Conservation (phyloP, 2,797 vertebrate genomes). For the Caiman crocodilus region DNA sequence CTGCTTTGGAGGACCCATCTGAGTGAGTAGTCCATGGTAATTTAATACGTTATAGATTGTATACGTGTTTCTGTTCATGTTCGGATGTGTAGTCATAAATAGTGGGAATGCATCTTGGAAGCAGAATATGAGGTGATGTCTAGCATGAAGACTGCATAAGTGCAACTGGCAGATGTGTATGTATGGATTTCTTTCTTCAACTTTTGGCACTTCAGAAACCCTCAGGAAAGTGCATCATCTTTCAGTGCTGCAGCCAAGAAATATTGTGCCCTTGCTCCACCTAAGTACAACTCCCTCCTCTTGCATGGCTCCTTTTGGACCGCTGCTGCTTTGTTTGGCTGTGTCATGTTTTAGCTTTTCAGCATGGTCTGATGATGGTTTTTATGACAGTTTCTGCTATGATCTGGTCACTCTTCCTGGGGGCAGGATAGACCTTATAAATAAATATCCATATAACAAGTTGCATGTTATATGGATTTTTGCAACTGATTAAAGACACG, state of each 20-base stretch:
- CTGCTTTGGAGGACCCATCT: conserved; percentile 4
- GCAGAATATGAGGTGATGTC: conserved; percentile 1
- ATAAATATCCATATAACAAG: background rate
- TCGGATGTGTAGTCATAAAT: conserved; percentile 55
- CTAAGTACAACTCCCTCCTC: background rate
- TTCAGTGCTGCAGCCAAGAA: background rate
- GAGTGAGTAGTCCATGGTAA: conserved; percentile 33
- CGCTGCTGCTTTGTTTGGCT: background rate
- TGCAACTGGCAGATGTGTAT: background rate
- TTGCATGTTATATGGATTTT: background rate
- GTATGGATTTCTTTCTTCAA: background rate
- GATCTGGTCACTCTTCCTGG: background rate
- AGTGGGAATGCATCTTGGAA: background rate
- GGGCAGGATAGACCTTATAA: background rate
- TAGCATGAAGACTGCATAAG: background rate
- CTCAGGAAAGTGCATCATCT: background rate
- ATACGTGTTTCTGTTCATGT: conserved; percentile 41
- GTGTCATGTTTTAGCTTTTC: background rate
- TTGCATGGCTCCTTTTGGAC: background rate
- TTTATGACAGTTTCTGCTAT: background rate
- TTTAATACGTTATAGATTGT: conserved; percentile 47
- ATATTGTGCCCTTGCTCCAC: background rate
- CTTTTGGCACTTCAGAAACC: background rate
- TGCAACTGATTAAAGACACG: background rate
- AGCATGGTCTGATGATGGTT: background rate